phyloP scores from a whole-genome alignment of 2,113 vertebrate species.

The Apistogramma diplotaenia region DNA sequence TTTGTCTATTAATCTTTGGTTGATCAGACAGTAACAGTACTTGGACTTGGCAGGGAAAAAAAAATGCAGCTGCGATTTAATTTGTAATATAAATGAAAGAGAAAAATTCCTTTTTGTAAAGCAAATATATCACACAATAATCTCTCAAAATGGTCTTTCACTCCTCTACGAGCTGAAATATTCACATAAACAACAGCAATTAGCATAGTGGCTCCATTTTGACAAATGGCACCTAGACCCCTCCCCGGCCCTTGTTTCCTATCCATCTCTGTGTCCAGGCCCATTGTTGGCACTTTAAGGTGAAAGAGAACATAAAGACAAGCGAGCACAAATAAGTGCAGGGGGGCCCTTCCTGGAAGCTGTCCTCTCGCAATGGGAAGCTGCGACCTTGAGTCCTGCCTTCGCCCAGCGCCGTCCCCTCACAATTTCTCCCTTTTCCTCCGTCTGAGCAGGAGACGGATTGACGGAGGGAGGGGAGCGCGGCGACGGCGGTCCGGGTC shows the following conservation, averaged over 20 bases:
- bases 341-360: slow-evolving; percentile 57
- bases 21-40: not conserved
- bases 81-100: not conserved
- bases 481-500: slow-evolving; percentile 54
- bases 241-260: slow-evolving; percentile 2
- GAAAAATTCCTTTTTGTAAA: not conserved
- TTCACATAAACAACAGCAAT: slow-evolving; percentile 32
- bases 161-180: slow-evolving; percentile 17
- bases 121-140: not conserved
- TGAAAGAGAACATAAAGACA: slow-evolving; percentile 70
- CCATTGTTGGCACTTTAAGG: slow-evolving; percentile 49
- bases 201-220: slow-evolving; percentile 29
- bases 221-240: slow-evolving; percentile 37
- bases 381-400: slow-evolving; percentile 68
- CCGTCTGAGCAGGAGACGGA: slow-evolving; percentile 16
- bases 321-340: slow-evolving; percentile 38
- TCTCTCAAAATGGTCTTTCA: slow-evolving; percentile 23
- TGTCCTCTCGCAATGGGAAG: slow-evolving; percentile 42
- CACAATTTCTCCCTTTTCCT: slow-evolving; percentile 11
- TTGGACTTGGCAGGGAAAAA: not conserved
- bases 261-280: slow-evolving; percentile 49
- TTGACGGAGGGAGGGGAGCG: slow-evolving; percentile 1
- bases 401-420: slow-evolving; percentile 11
- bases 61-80: slow-evolving; percentile 6
- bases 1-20: not conserved